Evolutionary conservation across 2,797 vertebrate genomes (phyloP), one percentile per base, ranked within the genome.

Genomic region (Poecilia velifera): DNA sequence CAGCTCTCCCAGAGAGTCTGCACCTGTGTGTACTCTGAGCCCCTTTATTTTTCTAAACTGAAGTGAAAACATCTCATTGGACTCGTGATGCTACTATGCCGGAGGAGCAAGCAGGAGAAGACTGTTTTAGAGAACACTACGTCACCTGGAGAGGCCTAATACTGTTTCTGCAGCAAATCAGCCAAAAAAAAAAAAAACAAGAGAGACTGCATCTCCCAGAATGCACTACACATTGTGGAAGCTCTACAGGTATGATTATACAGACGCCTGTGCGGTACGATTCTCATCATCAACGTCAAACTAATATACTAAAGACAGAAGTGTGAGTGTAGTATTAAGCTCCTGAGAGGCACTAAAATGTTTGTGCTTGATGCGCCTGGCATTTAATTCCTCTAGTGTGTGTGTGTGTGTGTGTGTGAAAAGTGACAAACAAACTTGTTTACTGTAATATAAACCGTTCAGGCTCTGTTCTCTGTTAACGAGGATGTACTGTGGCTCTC

Each of bases 131-230:
- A 89, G 86, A 85, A 85, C 83, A 87, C 76, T 91, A 88, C 87
- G 88, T 91, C 93, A 94, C 93, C 94, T 87, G 92, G 94, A 95
- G 93, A 95, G 95, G 95, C 94, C 94, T 95, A 95, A 94, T 93
- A 95, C 94, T 96, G 94, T 95, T 95, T 91, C 92, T 93, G 90
- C 94, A 95, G 93, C 93, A 55, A 93, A 92, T 93, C 89, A 95
- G 94, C 95, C 95, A 96, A 96, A 96, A 93, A 93, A 96, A 93
- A 93, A 86, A 22, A 64, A 74, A 75, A 47, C 45, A 81, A 86
- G 77, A 88, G 83, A 90, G 77, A 94, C 91, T 91, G 86, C 88
- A 93, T 90, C 85, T 93, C 93, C 93, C 94, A 93, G 83, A 93
- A 90, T 94, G 94, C 94, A 94, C 91, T 92, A 90, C 77, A 86